Conservation (phyloP, 1,140 invertebrate genomes). For the Pseudomyrmex pallidus region DNA sequence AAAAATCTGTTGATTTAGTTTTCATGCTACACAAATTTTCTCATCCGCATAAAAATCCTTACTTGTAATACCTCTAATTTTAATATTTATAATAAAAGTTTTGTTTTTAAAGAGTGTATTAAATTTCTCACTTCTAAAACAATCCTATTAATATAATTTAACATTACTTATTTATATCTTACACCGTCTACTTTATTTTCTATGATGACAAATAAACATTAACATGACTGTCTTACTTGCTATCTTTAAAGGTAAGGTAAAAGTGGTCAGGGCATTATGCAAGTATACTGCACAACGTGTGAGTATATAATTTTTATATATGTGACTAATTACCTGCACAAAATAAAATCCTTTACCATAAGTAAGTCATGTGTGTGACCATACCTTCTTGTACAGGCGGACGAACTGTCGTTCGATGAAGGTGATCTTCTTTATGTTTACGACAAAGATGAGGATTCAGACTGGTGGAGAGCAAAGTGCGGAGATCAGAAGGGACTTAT, state of each 20-base stretch:
- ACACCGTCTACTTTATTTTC: too few relatives aligned
- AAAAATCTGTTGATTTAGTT: too few relatives aligned
- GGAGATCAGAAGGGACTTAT: constrained; percentile 87
- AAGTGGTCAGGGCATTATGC: constrained; percentile 87
- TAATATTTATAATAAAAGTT: too few relatives aligned
- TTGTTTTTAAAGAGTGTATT: too few relatives aligned
- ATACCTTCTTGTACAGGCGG: constrained; percentile 72
- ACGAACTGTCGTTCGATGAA: constrained; percentile 88
- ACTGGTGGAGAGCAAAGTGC: constrained; percentile 89
- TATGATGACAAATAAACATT: neutral
- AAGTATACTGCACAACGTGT: constrained; percentile 87
- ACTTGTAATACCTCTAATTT: too few relatives aligned
- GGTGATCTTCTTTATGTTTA: constrained; percentile 89
- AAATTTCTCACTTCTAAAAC: too few relatives aligned
- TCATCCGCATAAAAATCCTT: too few relatives aligned
- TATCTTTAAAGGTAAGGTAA: constrained; percentile 86
- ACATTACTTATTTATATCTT: too few relatives aligned
- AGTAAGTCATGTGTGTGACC: neutral
- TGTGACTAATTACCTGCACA: neutral
- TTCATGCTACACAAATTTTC: too few relatives aligned
- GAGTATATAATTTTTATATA: constrained; percentile 76
- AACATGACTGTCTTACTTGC: constrained; percentile 37
- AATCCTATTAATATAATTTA: too few relatives aligned
- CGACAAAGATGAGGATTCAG: constrained; percentile 85
- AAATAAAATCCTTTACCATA: constrained; percentile 2